Base-by-base conservation (phyloP, 2,113 vertebrate species). In the Trichomycterus rosablanca region DNA sequence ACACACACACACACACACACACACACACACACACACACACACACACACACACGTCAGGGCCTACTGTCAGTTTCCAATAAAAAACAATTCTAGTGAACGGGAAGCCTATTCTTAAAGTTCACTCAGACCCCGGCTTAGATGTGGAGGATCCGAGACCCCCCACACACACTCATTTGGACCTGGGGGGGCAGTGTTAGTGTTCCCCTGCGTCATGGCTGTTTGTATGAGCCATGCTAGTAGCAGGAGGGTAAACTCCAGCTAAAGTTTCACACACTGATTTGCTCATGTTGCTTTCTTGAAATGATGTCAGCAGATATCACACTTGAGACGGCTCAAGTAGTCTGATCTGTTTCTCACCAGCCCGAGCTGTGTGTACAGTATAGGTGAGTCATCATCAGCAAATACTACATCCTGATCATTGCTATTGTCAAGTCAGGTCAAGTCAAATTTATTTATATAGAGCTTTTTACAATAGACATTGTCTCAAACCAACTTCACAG, bases 231-330 rank as follows among this genome's bases (percentile, higher is more conserved):
- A 44, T 48, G 49, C 42, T 23, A 15, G 30, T 40, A 52, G 59
- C 30, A 51, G 52, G 37, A 60, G 57, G 60, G 40, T 66, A 72
- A 68, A 30, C 49, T 61, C 46, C 23, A 59, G 26, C 58, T 51
- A 28, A 60, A 56, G 60, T 67, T 67, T 76, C 43, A 65, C 43
- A 65, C 49, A 42, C 45, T 35, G 55, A 14, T 56, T 54, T 12
- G 45, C n/a, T n/a, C n/a, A n/a, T n/a, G 42, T 67, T 43, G 63
- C 51, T 22, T 26, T 67, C 59, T 60, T 4, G 49, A 56, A 73
- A 68, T 73, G 71, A 73, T 46, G 37, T 65, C 18, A 55, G 20
- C 26, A 15, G 22, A 35, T 37, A 26, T 10, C 20, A 34, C 22
- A 37, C 65, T 10, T 7, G 51, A 20, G n/a, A 28, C n/a, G n/a